A percentile compares a stretch with the other conserved stretches of the same genome.
Conservation (phyloP, 2,888 invertebrate species). For the Dasysyrphus albostriatus region DNA sequence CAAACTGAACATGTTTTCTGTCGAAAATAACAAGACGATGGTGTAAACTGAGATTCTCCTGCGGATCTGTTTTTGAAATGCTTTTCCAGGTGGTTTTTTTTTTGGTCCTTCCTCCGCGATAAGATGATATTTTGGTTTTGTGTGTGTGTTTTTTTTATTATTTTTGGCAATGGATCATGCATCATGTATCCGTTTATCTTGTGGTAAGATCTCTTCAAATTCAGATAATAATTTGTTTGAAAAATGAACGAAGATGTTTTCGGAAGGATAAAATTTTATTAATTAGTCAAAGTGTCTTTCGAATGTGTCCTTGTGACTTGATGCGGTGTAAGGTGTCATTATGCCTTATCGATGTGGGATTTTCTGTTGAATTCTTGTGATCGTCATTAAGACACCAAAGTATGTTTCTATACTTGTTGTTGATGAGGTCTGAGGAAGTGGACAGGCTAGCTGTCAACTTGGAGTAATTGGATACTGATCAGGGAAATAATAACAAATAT, state of each 20-base stretch:
- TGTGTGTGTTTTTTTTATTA: not conserved
- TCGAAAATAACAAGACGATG: constrained; percentile 73
- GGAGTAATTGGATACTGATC: constrained; percentile 68
- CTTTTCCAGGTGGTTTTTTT: constrained; percentile 42
- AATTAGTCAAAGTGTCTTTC: constrained; percentile 69
- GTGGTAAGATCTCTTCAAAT: constrained; percentile 65
- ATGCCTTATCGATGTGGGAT: constrained; percentile 58
- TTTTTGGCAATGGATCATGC: constrained; percentile 72
- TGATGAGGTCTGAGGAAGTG: constrained; percentile 51
- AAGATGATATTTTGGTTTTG: constrained; percentile 24
- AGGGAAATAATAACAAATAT: constrained; percentile 36
- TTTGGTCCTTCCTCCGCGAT: constrained; percentile 6
- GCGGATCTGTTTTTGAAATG: constrained; percentile 44
- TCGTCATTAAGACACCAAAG: constrained; percentile 57
- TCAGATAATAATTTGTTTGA: constrained; percentile 75
- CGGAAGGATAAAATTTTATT: constrained; percentile 71
- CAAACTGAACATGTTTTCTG: constrained; percentile 73
- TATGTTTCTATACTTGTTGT: not conserved
- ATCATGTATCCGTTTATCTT: constrained; percentile 60
- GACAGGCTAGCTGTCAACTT: constrained; percentile 60
- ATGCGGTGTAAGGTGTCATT: constrained; percentile 49
- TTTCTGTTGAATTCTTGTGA: constrained; percentile 53
- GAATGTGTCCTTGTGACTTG: constrained; percentile 27
- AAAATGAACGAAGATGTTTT: constrained; percentile 70
- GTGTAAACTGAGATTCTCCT: constrained; percentile 71